Base-by-base conservation (phyloP, 2,797 vertebrate genomes). In the Pygocentrus nattereri region DNA sequence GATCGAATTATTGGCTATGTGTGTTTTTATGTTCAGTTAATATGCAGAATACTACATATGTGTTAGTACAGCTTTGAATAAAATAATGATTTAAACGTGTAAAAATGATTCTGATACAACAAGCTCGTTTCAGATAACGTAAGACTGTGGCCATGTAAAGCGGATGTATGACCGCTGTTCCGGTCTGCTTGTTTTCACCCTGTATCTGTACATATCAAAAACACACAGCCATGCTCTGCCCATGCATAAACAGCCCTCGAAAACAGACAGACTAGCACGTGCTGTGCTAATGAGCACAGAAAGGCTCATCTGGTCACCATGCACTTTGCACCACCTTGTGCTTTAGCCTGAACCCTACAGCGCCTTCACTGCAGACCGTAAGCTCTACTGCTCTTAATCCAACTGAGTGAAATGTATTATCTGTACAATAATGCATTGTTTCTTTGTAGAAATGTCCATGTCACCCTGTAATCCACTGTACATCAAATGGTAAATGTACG, bases 241-340 rank as follows among this genome's bases (percentile, higher is more conserved):
- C 65, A 23, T 58, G 50, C 68, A 58, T 67, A 92, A 91, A 90
- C 81, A 86, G 79, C 18, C 59, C 11, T 82, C 68, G 82, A 90
- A 92, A 89, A 90, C 90, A 92, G 93, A 90, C 91, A 87, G 90
- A 90, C 91, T 64, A 8, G 80, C 81, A 87, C 87, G 86, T 87
- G 89, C 81, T 69, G 62, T 34, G 25, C 49, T 78, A 78, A 78
- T 56, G 50, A 78, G 76, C 30, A 38, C 30, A 41, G n/a, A 1
- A 25, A 49, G 50, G 78, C 84, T 91, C 93, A 93, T 93, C 91
- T 94, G 93, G 75, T 83, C 74, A 84, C 85, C 74, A 85, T 76
- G 84, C 81, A 87, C 82, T 27, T 15, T 16, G 16, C 52, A 56
- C 52, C 21, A 23, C 7, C 52, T 8, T n/a, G 21, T 11, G 11